Evolutionary conservation across 2,888 invertebrate genomes (phyloP).

Genomic region (Drosophila eohydei): DNA sequence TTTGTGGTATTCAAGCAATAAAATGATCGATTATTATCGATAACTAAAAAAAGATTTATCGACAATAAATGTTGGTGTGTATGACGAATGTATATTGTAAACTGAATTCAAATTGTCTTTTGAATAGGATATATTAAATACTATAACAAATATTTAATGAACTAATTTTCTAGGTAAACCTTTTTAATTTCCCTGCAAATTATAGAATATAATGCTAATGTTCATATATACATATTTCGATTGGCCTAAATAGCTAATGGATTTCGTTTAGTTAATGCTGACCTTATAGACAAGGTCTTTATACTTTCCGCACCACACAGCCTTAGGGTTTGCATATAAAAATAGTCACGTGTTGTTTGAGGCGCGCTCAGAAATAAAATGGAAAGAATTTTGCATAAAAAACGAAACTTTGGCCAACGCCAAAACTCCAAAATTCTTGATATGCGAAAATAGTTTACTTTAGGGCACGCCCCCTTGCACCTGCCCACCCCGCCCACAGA

Average conservation of each 20-base stretch:
- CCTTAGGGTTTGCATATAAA: slow-evolving; percentile 42
- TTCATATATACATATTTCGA: too few relatives aligned
- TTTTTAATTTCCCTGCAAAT: neutral
- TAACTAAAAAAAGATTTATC: too few relatives aligned
- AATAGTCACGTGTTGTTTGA: slow-evolving; percentile 29
- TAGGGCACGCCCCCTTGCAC: slow-evolving; percentile 1
- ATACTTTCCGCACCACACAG: slow-evolving; percentile 16
- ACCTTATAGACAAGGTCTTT: slow-evolving; percentile 16
- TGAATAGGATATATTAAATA: too few relatives aligned
- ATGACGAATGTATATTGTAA: too few relatives aligned
- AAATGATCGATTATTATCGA: too few relatives aligned
- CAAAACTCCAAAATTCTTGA: slow-evolving; percentile 54
- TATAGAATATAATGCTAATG: too few relatives aligned
- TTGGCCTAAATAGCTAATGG: neutral
- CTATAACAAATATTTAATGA: too few relatives aligned
- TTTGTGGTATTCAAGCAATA: too few relatives aligned
- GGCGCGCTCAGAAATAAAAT: slow-evolving; percentile 25
- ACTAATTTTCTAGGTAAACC: too few relatives aligned
- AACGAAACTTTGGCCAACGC: slow-evolving; percentile 66
- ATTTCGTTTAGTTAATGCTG: slow-evolving; percentile 7
- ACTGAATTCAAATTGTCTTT: too few relatives aligned
- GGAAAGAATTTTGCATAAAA: slow-evolving; percentile 39
- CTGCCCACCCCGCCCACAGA: neutral
- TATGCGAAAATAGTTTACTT: slow-evolving; percentile 49
- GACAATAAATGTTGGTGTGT: too few relatives aligned